Percentiles rank a stretch among this genome's conserved stretches.
Conservation (phyloP, 2,888 invertebrate species). For the Ectemnius continuus region DNA sequence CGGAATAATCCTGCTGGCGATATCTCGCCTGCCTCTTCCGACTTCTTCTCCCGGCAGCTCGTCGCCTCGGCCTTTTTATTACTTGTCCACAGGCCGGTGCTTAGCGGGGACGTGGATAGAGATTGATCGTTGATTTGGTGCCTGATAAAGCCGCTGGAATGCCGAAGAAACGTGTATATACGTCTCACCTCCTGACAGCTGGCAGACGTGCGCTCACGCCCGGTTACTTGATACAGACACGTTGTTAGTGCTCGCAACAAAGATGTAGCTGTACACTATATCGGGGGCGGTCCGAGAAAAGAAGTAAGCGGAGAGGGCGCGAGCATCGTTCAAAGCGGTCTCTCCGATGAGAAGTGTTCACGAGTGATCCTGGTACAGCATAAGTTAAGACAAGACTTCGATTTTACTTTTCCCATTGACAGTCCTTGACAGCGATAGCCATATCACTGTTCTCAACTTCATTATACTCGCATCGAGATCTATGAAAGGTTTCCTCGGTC, state of each 20-base stretch:
- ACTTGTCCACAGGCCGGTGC: constrained; percentile 14
- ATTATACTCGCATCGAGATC: too few species aligned
- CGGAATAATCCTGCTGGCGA: constrained; percentile 22
- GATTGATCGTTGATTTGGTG: constrained; percentile 52
- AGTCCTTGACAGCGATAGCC: neutral
- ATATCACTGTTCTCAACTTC: too few species aligned
- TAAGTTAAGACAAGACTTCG: neutral
- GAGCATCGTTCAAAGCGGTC: constrained; percentile 16
- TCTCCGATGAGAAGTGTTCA: neutral
- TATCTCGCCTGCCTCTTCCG: too few species aligned
- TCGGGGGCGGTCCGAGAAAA: constrained; percentile 14
- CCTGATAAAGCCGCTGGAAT: constrained; percentile 49
- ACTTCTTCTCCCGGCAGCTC: neutral
- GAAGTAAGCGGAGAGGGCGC: constrained; percentile 13
- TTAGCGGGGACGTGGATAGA: constrained; percentile 36
- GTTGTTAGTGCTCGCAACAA: constrained; percentile 47
- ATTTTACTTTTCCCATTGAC: too few species aligned
- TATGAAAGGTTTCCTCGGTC: too few species aligned
- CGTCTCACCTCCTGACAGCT: constrained; percentile 41
- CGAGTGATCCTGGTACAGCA: neutral
- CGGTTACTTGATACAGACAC: constrained; percentile 44
- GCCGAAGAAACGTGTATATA: constrained; percentile 43
- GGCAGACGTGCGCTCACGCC: constrained; percentile 28
- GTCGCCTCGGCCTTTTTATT: constrained; percentile 7
- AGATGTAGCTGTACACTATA: constrained; percentile 31